Base-by-base conservation (phyloP, 2,888 invertebrate genomes). In the Thymelicus lineola region DNA sequence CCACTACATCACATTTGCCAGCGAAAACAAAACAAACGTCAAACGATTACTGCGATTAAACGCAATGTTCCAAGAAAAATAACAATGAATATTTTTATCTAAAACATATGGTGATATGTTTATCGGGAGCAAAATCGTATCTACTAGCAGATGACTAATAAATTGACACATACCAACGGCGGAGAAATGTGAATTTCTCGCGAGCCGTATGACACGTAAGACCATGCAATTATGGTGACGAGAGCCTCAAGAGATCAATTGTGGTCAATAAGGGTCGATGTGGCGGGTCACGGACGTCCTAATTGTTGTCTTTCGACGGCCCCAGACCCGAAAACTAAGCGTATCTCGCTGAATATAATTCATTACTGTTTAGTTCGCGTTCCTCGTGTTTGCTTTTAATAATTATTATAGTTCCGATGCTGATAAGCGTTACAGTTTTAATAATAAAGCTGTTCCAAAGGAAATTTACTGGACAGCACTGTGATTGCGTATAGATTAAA, bases 181-280 rank as follows among this genome's bases (percentile, higher is more conserved):
- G 67, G 70, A 72, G 72, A 74, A 66, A 75, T 71, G 70, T 62
- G 57, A 46, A 73, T 72, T 73, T 74, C 67, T 72, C 63, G 58
- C 69, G 48, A 12, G 28, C 12, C 63, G 57, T 58, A 53, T 35
- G 42, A 58, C 38, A 28, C 69, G 15, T 36, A 36, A 59, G 62
- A 50, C 62, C 20, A 59, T 63, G 46, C 48, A 46, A 62, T 61
- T 62, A 67, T 68, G 45, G 61, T 36, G 68, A 62, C 36, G 78
- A 82, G 88, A 89, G 53, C 88, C 86, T 83, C 80, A 81, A 82
- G 85, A 84, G 85, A 87, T 86, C 88, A 91, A 92, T 91, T 91
- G 77, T 86, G 86, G 86, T 86, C 87, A 89, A 89, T 87, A 85
- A 85, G 86, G 85, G 86, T 83, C 86, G 86, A 82, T 83, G 84